Percentiles rank a stretch among this genome's conserved stretches.
phyloP scores from a whole-genome alignment of 2,797 vertebrate genomes.

The Spinus olivaceus region DNA sequence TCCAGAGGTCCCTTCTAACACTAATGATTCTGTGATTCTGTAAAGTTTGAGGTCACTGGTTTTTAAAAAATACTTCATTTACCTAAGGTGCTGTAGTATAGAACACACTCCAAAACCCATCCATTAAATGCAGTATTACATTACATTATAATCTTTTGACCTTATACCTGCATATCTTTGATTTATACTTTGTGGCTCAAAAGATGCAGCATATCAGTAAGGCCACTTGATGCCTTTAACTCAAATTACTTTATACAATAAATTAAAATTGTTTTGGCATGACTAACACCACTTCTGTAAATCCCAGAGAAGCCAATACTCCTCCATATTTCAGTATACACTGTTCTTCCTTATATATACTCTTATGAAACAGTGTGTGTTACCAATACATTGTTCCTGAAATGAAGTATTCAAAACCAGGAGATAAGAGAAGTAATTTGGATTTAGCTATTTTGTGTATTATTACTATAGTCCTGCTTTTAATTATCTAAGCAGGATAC shows the following conservation, averaged over 20 bases:
- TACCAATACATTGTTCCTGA: neutral
- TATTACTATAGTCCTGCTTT: neutral
- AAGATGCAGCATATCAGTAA: neutral
- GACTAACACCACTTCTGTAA: neutral
- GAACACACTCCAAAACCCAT: neutral
- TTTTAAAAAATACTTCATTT: neutral
- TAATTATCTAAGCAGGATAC: neutral
- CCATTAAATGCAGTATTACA: neutral
- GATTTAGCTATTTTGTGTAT: neutral
- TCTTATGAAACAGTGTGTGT: neutral
- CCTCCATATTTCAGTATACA: neutral
- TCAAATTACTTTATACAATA: neutral
- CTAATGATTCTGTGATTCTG: neutral
- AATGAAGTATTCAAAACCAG: neutral
- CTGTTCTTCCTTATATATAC: neutral
- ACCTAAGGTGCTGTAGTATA: neutral
- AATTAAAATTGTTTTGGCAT: neutral
- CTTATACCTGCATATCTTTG: neutral
- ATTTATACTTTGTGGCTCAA: neutral
- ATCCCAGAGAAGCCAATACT: neutral
- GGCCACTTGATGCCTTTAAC: neutral
- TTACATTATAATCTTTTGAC: neutral
- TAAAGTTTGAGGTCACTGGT: neutral
- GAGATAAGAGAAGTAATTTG: neutral
- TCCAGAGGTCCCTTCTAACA: neutral